Base-by-base conservation (phyloP, 2,113 vertebrate species). In the Choloepus hoffmanni region DNA sequence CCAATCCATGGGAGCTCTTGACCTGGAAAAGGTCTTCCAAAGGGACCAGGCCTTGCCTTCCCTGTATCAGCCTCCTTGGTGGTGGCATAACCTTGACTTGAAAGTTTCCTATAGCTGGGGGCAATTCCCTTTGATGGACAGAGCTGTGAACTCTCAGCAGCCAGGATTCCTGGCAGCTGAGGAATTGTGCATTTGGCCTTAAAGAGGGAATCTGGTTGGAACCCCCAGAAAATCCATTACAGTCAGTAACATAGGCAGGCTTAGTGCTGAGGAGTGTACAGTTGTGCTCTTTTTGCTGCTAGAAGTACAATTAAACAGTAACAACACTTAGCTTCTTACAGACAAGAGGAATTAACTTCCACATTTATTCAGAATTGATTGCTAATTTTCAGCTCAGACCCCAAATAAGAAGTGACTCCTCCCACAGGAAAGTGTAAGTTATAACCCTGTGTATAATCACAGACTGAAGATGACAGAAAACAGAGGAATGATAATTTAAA, bases 341-440 rank as follows among this genome's bases (percentile, higher is more conserved):
- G 5, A 3, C 40, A 50, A 24, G n/a, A 89, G 5, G 28, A 60
- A 77, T 68, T 68, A 81, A 36, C 13, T 92, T 81, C 48, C 28
- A 67, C 72, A 18, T 73, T 65, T 91, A 33, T 93, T 92, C 43
- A 79, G 58, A 87, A 79, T 58, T 26, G 92, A 26, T 63, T 26
- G 23, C 45, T 81, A 81, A 55, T 58, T 85, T 91, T 70, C 43
- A 78, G 14, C 36, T 2, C 40, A 89, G 67, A 94, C 18, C 10
- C 15, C 12, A 85, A 77, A 19, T 50, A 89, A 19, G 12, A 24
- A 78, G 67, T 73, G 50, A 36, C 2, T 72, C 48, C 92, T 91
- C 23, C 33, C 30, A 15, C 40, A 89, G 74, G 67, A 93, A 76
- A 90, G 26, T 43, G 36, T 63, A 21, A 93, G n/a, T 65, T 68